Evolutionary conservation across 1,140 invertebrate species (phyloP), one percentile per base, ranked within the genome.

Genomic region (Scaptodrosophila lebanonensis): DNA sequence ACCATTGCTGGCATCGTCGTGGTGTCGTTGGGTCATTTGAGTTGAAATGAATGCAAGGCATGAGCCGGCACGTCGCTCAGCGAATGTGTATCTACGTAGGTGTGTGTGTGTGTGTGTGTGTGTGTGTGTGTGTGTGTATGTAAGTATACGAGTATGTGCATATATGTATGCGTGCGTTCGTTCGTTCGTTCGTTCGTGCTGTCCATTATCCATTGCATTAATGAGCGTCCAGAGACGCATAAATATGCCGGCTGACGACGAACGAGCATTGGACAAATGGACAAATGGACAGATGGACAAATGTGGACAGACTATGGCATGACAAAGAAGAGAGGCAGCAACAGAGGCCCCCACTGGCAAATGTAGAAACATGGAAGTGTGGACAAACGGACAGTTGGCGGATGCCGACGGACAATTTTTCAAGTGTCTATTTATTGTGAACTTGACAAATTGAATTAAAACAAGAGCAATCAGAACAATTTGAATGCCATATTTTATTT

Each of bases 381-480:
- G 11, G 18, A 17, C 4, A 4, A 25, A 7, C 25, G 44, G 25
- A 20, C 17, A n/a, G 25, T n/a, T n/a, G 11, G 59, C 64, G 64
- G 64, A 66, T 66, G 64, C 59, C 62, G 64, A 66, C 59, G 58
- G 30, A 57, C 15, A 40, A 47, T 39, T 58, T 56, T 62, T 63
- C 63, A 66, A 66, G 64, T 64, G 53, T 61, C 58, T 63, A 59
- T 52, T 64, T 56, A 59, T 63, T 59, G 45, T 61, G 33, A 53
- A 49, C 51, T 56, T 79, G 73, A 79, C 73, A 77, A 77, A 77
- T 77, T 77, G 68, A 77, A 77, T 77, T 73, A 66, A 77, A 57
- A 58, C 48, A 66, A 63, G 66, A 44, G 62, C 51, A 48, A 66
- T 47, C 44, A 9, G 12, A 36, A 40, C 36, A 65, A 11, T 18